Evolutionary conservation across 1,140 invertebrate species (phyloP), one percentile per base, ranked within the genome.

Genomic region (Heliconius congener): DNA sequence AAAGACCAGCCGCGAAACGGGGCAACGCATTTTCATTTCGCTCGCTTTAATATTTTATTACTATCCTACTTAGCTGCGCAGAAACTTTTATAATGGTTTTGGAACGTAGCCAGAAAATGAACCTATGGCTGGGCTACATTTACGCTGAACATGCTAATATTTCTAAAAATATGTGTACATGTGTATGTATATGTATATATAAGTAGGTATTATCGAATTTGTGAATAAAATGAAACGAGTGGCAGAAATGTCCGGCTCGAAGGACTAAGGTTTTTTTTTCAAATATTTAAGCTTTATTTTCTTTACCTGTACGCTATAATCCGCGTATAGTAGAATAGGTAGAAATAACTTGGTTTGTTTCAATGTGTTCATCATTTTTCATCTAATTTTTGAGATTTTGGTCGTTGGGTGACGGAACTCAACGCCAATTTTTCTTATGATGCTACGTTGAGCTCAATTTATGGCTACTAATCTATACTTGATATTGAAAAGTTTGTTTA

Each of bases 11-110:
- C 50, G 60, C 55, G 19, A 23, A 57, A 23, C 55, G 55, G 73
- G 72, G 71, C 78, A 72, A 76, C 76, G 52, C 50, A 27, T 76
- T 76, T 52, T 76, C 74, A 76, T 76, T 76, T 78, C 82, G 78
- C 75, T 66, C 71, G 80, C 78, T 85, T 84, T 85, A 87, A 87
- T 90, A 87, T 90, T 87, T 88, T 83, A 88, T 88, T 86, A 86
- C 83, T 87, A 82, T 70, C 82, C 83, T 84, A 90, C 86, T 90
- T 90, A 86, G 86, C 78, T 74, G 52, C 57, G 79, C 82, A 83
- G 82, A 83, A 87, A 87, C 82, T 86, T 86, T 86, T 86, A 85
- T 90, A 89, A 89, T 87, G 83, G 83, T 83, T 86, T 84, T 88
- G 88, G 88, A 85, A 72, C 72, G 66, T n/a, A n/a, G 85, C 87